Evolutionary conservation across 2,113 vertebrate genomes (phyloP).

Genomic region (Merops nubicus): DNA sequence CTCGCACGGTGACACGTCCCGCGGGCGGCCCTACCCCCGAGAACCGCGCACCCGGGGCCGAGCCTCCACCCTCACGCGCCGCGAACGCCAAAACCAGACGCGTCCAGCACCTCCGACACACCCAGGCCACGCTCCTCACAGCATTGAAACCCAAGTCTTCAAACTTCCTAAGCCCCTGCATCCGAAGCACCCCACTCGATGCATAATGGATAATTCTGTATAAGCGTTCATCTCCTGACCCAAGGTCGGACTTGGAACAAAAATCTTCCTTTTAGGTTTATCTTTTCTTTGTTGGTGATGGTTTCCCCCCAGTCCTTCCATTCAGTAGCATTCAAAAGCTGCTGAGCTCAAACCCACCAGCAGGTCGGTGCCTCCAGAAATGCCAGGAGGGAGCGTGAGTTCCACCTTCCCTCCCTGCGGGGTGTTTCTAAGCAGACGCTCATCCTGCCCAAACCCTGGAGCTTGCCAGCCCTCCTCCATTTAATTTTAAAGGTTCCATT

Average conservation of each 20-base stretch:
- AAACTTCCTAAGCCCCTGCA: background rate
- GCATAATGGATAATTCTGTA: accelerated
- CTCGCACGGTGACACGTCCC: no score
- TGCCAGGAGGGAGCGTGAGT: background rate
- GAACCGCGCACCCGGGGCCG: accelerated
- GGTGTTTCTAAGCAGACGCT: background rate
- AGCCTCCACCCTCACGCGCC: background rate
- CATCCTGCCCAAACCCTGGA: background rate
- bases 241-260: background rate
- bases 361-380: background rate
- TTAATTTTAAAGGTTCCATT: background rate
- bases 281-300: background rate
- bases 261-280: background rate
- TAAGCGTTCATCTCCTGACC: background rate
- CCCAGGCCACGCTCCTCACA: accelerated
- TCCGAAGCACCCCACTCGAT: background rate
- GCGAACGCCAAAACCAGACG: accelerated
- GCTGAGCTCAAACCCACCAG: background rate
- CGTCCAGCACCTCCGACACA: background rate
- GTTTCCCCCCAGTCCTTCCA: background rate
- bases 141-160: accelerated
- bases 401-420: background rate
- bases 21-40: background rate
- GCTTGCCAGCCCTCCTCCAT: background rate
- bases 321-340: background rate